Base-by-base conservation (phyloP, 30 jellyfish, hydroid and myxozoan genomes). In the Hydra vulgaris region DNA sequence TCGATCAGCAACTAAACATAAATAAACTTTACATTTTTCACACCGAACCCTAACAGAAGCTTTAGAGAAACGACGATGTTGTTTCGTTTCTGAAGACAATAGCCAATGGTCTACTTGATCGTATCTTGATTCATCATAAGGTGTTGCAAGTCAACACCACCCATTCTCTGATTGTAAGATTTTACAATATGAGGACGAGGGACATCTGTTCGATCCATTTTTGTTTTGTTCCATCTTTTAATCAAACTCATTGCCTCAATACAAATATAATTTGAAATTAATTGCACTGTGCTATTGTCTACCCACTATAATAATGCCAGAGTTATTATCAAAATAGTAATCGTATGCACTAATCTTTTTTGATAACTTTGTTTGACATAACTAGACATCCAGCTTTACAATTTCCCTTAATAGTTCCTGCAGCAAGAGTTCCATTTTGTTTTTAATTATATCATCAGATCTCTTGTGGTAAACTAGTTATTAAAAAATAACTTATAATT, bases 121-220 rank as follows among this genome's bases (percentile, higher is more conserved):
- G n/a, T n/a, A n/a, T n/a, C n/a, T n/a, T n/a, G n/a, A n/a, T n/a
- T n/a, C n/a, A n/a, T n/a, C n/a, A n/a, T n/a, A n/a, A n/a, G n/a
- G n/a, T n/a, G n/a, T n/a, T n/a, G n/a, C n/a, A 88, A 72, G 68
- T 88, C 87, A n/a, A 84, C 96, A 54, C 96, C 95, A 18, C 96
- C 96, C 95, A 88, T 83, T 12, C 92, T 80, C 70, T 77, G 67
- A 82, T 83, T 88, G 78, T 88, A 88, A 27, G 72, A 17, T 0
- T 18, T 53, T 23, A 88, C 81, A 20, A 88, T 77, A 68, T 79
- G 82, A 17, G 96, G 95, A 71, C 95, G 66, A 69, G 53, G 26
- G 17, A 70, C 72, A 16, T 74, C 21, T n/a, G 12, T 74, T 17
- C 82, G 12, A 8, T 21, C 21, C 15, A 7, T 19, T 8, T 16